phyloP scores from a whole-genome alignment of 2,797 vertebrate genomes.

The Mus caroli region DNA sequence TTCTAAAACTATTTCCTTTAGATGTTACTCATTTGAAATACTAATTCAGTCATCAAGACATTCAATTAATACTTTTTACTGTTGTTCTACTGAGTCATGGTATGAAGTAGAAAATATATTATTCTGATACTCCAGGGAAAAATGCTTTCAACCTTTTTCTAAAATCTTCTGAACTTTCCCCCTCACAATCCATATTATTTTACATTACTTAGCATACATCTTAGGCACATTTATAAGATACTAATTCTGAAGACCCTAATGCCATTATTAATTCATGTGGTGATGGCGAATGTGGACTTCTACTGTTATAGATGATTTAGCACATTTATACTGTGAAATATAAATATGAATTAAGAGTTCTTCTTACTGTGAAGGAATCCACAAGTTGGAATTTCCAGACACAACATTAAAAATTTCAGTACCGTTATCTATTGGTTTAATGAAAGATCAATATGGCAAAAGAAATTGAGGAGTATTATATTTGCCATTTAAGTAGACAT shows the following conservation, averaged over 20 bases:
- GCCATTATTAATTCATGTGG: conserved; percentile 15
- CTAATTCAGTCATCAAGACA: conserved; percentile 8
- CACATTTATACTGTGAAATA: not conserved
- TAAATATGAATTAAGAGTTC: not conserved
- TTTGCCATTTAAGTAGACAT: conserved; percentile 31
- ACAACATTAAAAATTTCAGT: conserved; percentile 4
- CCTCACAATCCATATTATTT: not conserved
- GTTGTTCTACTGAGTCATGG: not conserved
- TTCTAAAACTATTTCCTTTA: conserved; percentile 60
- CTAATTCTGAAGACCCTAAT: conserved; percentile 19
- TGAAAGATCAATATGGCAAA: not conserved
- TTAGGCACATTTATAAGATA: not conserved
- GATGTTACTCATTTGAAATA: conserved; percentile 44
- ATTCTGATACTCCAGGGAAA: not conserved
- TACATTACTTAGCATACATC: conserved; percentile 24
- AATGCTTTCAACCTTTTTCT: not conserved
- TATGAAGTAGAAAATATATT: not conserved
- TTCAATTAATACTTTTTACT: conserved; percentile 31
- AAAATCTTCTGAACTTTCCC: not conserved
- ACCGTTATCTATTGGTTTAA: conserved; percentile 23
- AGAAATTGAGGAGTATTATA: not conserved
- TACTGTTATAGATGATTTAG: not conserved
- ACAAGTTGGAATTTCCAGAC: conserved; percentile 21
- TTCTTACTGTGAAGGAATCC: not conserved
- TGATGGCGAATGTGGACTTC: no score